Evolutionary conservation across 2,888 invertebrate species (phyloP).

Genomic region (Spodoptera picta): DNA sequence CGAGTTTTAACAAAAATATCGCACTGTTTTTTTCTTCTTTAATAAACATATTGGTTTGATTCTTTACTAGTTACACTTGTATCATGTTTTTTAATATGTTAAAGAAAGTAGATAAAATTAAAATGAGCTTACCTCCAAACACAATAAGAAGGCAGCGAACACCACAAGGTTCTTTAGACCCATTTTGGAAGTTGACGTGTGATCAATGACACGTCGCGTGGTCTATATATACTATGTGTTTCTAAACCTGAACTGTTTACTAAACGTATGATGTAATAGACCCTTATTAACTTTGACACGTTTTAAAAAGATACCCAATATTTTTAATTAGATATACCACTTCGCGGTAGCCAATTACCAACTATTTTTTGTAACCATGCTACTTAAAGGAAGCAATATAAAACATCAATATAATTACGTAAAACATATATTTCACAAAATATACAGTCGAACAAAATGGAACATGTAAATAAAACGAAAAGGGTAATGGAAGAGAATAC

Average conservation of each 20-base stretch:
- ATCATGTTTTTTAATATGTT: too few relatives aligned
- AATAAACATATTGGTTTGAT: too few relatives aligned
- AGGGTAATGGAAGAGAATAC: neutral
- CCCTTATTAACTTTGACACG: constrained; percentile 67
- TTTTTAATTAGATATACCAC: constrained; percentile 23
- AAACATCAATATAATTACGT: constrained; percentile 21
- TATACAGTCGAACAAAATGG: constrained; percentile 1
- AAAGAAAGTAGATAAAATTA: too few relatives aligned
- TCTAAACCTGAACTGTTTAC: constrained; percentile 73
- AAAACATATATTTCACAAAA: constrained; percentile 26
- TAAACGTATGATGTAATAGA: constrained; percentile 67
- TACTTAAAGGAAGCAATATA: neutral
- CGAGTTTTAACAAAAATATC: neutral
- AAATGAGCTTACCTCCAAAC: constrained; percentile 57
- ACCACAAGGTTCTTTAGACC: constrained; percentile 59
- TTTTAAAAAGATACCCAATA: constrained; percentile 50
- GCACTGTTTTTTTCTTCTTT: neutral
- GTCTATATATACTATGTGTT: constrained; percentile 75
- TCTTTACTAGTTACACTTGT: too few relatives aligned
- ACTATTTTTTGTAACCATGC: neutral
- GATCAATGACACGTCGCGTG: constrained; percentile 58
- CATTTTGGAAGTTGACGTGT: constrained; percentile 70
- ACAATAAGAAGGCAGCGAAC: constrained; percentile 51
- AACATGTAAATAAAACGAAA: neutral
- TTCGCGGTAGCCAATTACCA: constrained; percentile 15